Evolutionary conservation across 2,888 invertebrate genomes (phyloP).

Genomic region (Xestia c-nigrum): DNA sequence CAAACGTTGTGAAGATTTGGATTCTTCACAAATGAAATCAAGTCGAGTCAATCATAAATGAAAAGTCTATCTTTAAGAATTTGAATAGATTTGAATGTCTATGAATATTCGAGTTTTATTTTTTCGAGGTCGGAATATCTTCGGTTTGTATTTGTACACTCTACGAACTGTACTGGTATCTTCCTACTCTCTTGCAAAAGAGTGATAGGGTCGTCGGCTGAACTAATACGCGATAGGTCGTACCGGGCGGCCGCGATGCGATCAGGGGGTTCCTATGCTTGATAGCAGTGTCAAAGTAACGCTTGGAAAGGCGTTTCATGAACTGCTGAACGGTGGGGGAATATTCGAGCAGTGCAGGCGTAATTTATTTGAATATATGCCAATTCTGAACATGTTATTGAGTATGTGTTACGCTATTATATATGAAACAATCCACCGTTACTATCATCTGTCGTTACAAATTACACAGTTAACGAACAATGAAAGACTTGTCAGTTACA

Average conservation of each 20-base stretch:
- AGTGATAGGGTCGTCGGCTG: too few relatives aligned
- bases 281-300: too few relatives aligned
- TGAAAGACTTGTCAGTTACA: slow-evolving; percentile 32
- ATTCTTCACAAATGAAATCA: slow-evolving; percentile 22
- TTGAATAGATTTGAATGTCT: neutral
- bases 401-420: neutral
- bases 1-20: slow-evolving; percentile 3
- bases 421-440: slow-evolving; percentile 15
- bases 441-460: slow-evolving; percentile 20
- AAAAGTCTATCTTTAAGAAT: neutral
- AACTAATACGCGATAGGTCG: too few relatives aligned
- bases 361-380: neutral
- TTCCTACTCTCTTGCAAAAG: too few relatives aligned
- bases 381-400: neutral
- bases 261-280: too few relatives aligned
- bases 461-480: slow-evolving; percentile 35
- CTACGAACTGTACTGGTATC: too few relatives aligned
- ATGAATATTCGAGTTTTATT: slow-evolving; percentile 19
- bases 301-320: too few relatives aligned
- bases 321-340: too few relatives aligned
- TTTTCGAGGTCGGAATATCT: too few relatives aligned
- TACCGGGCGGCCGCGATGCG: too few relatives aligned
- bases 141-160: too few relatives aligned
- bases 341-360: neutral
- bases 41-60: slow-evolving; percentile 13